A percentile compares a stretch with the other conserved stretches of the same genome.
phyloP scores from a whole-genome alignment of 2,797 vertebrate genomes.

The Liasis olivaceus region DNA sequence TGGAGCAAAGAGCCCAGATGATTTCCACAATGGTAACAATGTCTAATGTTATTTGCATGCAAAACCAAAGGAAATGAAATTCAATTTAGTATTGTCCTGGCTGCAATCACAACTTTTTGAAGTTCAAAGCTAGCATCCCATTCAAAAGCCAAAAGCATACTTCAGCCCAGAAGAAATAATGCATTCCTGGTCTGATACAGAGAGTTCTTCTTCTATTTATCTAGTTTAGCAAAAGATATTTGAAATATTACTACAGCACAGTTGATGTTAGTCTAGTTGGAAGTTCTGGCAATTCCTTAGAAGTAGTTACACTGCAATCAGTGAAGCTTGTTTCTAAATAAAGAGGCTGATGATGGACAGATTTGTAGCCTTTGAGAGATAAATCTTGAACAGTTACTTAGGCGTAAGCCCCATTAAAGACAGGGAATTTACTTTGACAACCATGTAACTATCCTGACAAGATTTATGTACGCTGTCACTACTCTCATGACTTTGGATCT shows the following conservation, averaged over 20 bases:
- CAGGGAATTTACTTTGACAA: not conserved
- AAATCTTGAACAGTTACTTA: not conserved
- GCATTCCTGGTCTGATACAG: not conserved
- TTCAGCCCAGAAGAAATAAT: not conserved
- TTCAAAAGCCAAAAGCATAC: not conserved
- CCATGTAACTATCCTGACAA: not conserved
- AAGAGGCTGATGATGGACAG: not conserved
- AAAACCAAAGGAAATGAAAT: not conserved
- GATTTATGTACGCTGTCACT: not conserved
- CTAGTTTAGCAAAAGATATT: not conserved
- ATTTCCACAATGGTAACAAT: not conserved
- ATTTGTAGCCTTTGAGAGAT: not conserved
- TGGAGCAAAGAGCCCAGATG: not conserved
- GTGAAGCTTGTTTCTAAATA: not conserved
- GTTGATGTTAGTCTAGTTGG: not conserved
- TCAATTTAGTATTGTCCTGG: not conserved
- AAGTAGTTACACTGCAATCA: not conserved
- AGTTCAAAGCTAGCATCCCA: not conserved
- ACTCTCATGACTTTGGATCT: not conserved
- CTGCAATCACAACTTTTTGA: not conserved
- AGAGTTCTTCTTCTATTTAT: not conserved
- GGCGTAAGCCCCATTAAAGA: not conserved
- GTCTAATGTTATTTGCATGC: not conserved
- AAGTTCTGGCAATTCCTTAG: not conserved
- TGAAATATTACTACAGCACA: not conserved